These are phyloP conservation scores for Nasonovia ribisnigri DNA, from an alignment of 2,888 invertebrate species.

Conservation along the genomic window DNA sequence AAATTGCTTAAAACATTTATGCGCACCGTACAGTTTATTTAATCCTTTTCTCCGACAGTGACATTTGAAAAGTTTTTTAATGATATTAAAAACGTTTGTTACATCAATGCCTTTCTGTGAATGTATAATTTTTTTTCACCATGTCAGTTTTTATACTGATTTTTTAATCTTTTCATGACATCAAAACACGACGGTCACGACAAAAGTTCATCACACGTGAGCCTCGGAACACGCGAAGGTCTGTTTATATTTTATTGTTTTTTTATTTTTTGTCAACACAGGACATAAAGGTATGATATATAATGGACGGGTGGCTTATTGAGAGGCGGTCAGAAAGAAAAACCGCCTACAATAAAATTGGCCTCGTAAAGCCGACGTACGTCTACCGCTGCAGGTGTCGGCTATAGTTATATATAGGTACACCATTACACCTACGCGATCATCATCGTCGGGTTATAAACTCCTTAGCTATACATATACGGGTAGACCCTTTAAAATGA, in stretches of 20 bases:
- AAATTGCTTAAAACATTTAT: not conserved
- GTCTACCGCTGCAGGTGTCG: not conserved
- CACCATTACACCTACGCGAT: not conserved
- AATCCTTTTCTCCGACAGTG: not conserved
- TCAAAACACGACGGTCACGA: not conserved
- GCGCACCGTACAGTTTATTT: not conserved
- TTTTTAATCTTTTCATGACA: conserved; percentile 9
- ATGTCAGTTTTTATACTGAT: conserved; percentile 16
- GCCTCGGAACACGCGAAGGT: not conserved
- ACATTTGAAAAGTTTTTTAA: conserved; percentile 16
- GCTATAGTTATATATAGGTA: not conserved
- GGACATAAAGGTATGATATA: not conserved
- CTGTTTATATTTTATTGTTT: not conserved
- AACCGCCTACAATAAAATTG: not conserved
- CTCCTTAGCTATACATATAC: not conserved
- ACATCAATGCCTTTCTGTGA: not conserved
- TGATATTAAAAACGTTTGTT: not conserved
- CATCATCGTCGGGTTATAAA: not conserved
- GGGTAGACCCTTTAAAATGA: not conserved
- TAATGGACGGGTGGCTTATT: not conserved
- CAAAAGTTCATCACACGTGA: not conserved
- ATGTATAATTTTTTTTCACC: not conserved
- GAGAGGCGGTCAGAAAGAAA: not conserved
- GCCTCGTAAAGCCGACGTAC: not conserved
- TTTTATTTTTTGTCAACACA: conserved; percentile 14